Evolutionary conservation across 2,797 vertebrate species (phyloP), one percentile per base, ranked within the genome.

Genomic region (Xenopus petersii): DNA sequence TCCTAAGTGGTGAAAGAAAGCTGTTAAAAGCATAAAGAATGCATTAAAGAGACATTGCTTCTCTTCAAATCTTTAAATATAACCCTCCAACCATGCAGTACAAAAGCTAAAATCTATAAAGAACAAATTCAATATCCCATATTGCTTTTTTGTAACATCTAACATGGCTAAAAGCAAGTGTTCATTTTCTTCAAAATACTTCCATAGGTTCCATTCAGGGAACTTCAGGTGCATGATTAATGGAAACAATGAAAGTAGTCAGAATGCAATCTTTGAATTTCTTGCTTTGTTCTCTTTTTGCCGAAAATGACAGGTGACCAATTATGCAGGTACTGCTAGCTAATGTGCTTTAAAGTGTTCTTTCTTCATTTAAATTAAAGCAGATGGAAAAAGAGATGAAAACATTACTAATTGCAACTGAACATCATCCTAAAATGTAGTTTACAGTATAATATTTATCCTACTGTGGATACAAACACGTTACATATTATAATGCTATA

Each of bases 1-100:
- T 71, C 17, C 26, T 51, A 51, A 71, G 70, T 64, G 60, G 60
- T 72, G 12, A 55, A 72, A 64, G 36, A 51, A 62, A 71, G 58
- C 70, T 63, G 60, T 71, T 71, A 63, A 72, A 72, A 72, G 10
- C 46, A 63, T 63, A 30, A 33, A 36, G 30, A 24, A 15, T 54
- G 70, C 47, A 63, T 63, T 71, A 63, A 30, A 70, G 55, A 60
- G 8, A 70, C n/a, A 21, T 70, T 36, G 16, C 67, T 42, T 58
- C 51, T 42, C 16, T 70, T 12, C 6, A 47, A 46, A 4, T 62
- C 60, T 63, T 63, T 63, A 24, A 63, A 63, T 56, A 16, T 16
- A 56, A 56, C 16, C 55, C 55, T 56, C 55, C 24, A 26, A 64
- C 11, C 62, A 42, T 46, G 33, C 16, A 64, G 36, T 12, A 64